Conservation (phyloP, 2,113 vertebrate species). For the Arothron firmamentum region DNA sequence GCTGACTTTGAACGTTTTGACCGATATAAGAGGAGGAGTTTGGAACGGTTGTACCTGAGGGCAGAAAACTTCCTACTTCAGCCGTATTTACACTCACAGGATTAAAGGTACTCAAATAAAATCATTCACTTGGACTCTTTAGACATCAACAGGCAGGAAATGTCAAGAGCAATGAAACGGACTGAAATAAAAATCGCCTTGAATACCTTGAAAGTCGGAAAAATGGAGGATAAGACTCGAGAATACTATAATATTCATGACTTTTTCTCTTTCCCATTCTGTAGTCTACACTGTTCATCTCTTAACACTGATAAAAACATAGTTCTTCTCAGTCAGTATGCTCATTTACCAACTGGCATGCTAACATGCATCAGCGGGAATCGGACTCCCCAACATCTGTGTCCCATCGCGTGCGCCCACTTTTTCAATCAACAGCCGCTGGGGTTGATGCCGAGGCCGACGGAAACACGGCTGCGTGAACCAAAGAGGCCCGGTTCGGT, state of each 20-base stretch:
- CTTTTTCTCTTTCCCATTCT: too few species aligned
- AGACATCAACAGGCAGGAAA: neutral
- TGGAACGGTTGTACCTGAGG: neutral
- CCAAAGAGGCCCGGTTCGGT: constrained; percentile 49
- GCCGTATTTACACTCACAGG: neutral
- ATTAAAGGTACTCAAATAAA: constrained; percentile 7
- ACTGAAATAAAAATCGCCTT: too few species aligned
- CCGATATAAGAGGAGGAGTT: constrained; percentile 14
- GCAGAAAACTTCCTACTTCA: neutral
- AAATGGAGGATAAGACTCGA: too few species aligned
- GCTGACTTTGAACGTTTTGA: constrained; percentile 20
- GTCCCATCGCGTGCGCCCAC: constrained; percentile 41
- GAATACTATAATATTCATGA: too few species aligned
- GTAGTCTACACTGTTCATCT: neutral
- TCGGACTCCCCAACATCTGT: constrained; percentile 40
- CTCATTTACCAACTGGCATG: constrained; percentile 10
- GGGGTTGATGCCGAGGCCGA: neutral
- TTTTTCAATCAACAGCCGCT: neutral
- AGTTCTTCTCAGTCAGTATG: constrained; percentile 13
- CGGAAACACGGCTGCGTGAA: constrained; percentile 12
- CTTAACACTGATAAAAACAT: constrained; percentile 24
- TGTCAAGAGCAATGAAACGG: too few species aligned
- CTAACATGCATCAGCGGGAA: constrained; percentile 39
- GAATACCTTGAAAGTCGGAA: too few species aligned
- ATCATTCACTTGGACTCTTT: constrained; percentile 6